These are phyloP conservation scores for Halichoerus grypus DNA, from an alignment of 2,113 vertebrate species.

Conservation along the genomic window DNA sequence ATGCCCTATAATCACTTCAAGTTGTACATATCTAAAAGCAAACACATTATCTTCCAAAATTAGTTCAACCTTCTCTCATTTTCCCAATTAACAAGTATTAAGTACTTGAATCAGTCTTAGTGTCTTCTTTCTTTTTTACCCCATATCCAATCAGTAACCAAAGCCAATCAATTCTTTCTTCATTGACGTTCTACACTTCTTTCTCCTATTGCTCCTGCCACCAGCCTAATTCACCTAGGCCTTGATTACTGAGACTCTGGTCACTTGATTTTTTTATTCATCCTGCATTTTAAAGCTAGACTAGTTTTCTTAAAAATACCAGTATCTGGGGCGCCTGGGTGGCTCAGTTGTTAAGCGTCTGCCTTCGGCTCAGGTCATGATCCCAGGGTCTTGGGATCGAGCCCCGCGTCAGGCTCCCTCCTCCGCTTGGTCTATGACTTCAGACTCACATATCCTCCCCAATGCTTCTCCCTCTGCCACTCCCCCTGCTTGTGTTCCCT, in stretches of 20 bases:
- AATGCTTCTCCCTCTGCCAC: no score
- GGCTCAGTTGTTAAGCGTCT: no score
- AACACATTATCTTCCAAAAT: conserved; percentile 61
- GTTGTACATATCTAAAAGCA: conserved; percentile 54
- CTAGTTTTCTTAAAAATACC: background rate
- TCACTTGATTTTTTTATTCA: background rate
- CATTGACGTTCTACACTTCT: background rate
- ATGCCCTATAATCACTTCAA: conserved; percentile 47
- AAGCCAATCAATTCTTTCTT: conserved; percentile 38
- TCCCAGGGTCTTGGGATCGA: no score
- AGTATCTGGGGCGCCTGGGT: background rate
- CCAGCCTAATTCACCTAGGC: background rate
- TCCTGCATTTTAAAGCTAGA: background rate
- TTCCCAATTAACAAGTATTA: conserved; percentile 36
- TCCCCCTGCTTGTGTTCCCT: no score
- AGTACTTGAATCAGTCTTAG: background rate
- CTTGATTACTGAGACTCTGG: background rate
- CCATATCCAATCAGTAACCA: background rate
- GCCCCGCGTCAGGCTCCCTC: no score
- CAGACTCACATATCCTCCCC: no score
- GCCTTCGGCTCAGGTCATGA: no score
- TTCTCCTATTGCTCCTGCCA: background rate
- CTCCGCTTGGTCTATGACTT: no score
- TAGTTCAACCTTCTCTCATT: conserved; percentile 60
- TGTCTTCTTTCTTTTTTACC: background rate